Conservation (phyloP, 1,140 invertebrate species). For the Holcopasites calliopsidis region DNA sequence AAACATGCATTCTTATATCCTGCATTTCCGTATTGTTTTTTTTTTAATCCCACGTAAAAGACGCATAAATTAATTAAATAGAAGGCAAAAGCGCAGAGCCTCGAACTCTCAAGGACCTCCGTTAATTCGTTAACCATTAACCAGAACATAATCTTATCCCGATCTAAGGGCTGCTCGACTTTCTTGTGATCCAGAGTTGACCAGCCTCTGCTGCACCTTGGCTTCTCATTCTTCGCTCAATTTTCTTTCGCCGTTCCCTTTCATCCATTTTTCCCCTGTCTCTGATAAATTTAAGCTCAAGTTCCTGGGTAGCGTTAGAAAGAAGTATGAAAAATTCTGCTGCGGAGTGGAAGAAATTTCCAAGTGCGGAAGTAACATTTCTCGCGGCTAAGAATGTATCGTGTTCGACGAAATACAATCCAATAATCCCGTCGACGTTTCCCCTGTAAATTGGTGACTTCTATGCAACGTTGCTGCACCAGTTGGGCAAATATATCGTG, state of each 20-base stretch:
- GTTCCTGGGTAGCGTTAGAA: not conserved
- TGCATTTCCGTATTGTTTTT: no score
- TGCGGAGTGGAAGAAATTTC: not conserved
- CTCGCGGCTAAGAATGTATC: not conserved
- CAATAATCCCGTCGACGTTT: slow-evolving; percentile 12
- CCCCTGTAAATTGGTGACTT: slow-evolving; percentile 9
- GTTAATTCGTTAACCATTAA: not conserved
- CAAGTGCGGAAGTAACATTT: not conserved
- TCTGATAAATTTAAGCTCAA: not conserved
- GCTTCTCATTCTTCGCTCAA: slow-evolving; percentile 3
- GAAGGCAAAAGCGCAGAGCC: not conserved
- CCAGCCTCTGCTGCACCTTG: not conserved
- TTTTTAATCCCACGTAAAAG: not conserved
- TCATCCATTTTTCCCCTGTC: no score
- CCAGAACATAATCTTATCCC: not conserved
- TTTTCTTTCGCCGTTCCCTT: not conserved
- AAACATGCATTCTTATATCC: no score
- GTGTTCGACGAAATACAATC: not conserved
- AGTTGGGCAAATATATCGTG: not conserved
- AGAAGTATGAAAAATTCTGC: not conserved
- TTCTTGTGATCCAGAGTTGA: not conserved
- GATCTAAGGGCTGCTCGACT: not conserved
- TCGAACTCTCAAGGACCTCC: not conserved
- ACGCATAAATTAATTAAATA: not conserved
- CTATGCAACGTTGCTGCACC: not conserved